A percentile compares a stretch with the other conserved stretches of the same genome.
Evolutionary conservation across 2,797 vertebrate species (phyloP).

Genomic region (Crotalus adamanteus): DNA sequence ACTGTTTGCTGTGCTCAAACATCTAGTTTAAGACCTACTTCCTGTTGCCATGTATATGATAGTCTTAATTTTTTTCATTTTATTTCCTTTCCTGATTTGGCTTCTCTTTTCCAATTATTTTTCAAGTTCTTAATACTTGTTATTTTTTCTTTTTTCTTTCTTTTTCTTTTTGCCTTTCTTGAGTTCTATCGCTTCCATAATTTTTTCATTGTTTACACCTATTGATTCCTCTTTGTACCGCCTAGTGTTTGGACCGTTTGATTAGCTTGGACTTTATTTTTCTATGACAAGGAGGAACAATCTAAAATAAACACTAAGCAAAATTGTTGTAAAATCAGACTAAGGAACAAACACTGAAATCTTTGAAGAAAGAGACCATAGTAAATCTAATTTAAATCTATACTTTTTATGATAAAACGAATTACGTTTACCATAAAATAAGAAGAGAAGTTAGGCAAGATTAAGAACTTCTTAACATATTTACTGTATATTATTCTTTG

Average conservation of each 20-base stretch:
- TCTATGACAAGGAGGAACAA: not conserved
- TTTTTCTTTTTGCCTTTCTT: not conserved
- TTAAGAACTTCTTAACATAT: not conserved
- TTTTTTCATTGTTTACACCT: not conserved
- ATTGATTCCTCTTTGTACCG: not conserved
- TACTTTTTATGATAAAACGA: not conserved
- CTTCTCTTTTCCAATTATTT: not conserved
- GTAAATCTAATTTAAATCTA: not conserved
- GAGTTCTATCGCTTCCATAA: slow-evolving; percentile 6
- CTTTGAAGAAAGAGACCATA: not conserved
- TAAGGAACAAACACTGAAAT: not conserved
- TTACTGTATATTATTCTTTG: not conserved
- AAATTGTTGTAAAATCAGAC: not conserved
- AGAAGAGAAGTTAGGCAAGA: not conserved
- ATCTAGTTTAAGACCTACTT: not conserved
- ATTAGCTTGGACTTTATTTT: not conserved
- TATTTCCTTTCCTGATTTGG: fast-evolving
- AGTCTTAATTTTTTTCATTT: not conserved
- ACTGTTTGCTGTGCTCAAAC: not conserved
- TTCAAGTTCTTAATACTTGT: not conserved
- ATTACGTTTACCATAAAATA: not conserved
- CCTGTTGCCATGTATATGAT: not conserved
- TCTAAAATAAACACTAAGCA: not conserved
- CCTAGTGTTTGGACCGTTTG: not conserved
- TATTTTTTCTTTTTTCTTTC: fast-evolving